A percentile compares a stretch with the other conserved stretches of the same genome.
phyloP scores from a whole-genome alignment of 1,140 invertebrate species.

The Anoplolepis gracilipes region DNA sequence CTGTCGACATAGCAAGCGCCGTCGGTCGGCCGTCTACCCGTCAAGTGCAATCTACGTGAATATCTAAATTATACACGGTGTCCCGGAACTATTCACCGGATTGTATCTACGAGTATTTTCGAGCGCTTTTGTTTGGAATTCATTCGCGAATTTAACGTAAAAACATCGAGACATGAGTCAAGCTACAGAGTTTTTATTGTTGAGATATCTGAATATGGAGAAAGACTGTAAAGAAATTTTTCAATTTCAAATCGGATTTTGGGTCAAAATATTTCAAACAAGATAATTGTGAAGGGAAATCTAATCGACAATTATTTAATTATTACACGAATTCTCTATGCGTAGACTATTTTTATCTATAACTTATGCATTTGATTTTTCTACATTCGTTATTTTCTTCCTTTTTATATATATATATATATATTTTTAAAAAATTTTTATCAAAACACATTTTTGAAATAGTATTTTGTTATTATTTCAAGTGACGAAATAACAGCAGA shows the following conservation, averaged over 20 bases:
- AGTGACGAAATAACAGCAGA: background rate
- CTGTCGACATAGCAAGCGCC: slow-evolving; percentile 62
- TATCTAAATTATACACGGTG: slow-evolving; percentile 61
- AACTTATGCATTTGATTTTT: background rate
- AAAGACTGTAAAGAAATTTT: too few species aligned
- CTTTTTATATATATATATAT: background rate
- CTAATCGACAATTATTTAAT: background rate
- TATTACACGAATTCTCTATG: background rate
- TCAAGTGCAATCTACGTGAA: slow-evolving; percentile 60
- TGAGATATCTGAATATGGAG: too few species aligned
- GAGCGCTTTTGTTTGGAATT: background rate
- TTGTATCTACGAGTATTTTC: background rate
- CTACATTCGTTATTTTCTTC: background rate
- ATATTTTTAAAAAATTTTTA: too few species aligned
- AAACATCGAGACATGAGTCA: background rate
- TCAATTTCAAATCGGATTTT: too few species aligned
- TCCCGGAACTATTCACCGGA: slow-evolving; percentile 33
- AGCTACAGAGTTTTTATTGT: background rate
- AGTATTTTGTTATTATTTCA: background rate
- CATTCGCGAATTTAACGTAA: background rate
- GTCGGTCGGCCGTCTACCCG: slow-evolving; percentile 35
- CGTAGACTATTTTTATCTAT: background rate
- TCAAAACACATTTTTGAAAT: background rate
- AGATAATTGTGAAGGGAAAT: too few species aligned
- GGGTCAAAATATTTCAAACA: too few species aligned